Evolutionary conservation across 2,888 invertebrate species (phyloP).

Genomic region (Ormia ochracea): DNA sequence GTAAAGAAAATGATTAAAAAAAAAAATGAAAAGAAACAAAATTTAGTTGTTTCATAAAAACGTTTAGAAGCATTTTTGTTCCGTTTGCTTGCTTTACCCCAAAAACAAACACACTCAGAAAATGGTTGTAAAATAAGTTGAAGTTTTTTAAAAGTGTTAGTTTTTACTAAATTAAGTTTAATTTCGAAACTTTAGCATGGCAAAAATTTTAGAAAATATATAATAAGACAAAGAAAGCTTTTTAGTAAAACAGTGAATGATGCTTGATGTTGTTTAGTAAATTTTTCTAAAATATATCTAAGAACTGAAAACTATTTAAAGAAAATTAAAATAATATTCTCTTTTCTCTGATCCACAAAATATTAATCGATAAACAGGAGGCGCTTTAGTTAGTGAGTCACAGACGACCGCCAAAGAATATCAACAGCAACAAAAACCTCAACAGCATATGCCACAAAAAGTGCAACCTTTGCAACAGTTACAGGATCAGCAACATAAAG

Average conservation of each 20-base stretch:
- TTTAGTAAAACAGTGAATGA: constrained; percentile 48
- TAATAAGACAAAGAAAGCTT: constrained; percentile 22
- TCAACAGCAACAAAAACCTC: constrained; percentile 62
- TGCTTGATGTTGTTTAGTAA: constrained; percentile 60
- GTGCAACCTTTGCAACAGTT: constrained; percentile 65
- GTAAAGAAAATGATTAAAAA: no score
- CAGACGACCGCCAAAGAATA: constrained; percentile 50
- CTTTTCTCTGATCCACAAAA: constrained; percentile 29
- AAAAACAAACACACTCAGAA: neutral
- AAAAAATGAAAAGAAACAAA: neutral
- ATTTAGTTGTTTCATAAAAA: constrained; percentile 19
- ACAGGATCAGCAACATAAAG: constrained; percentile 65
- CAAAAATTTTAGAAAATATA: constrained; percentile 14
- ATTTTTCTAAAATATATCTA: constrained; percentile 12
- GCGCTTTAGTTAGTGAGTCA: constrained; percentile 72
- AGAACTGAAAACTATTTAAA: neutral
- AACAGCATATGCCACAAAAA: constrained; percentile 62
- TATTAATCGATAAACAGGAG: constrained; percentile 59
- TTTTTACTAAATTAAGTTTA: constrained; percentile 40
- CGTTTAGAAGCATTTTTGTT: constrained; percentile 12
- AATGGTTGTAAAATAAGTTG: constrained; percentile 38
- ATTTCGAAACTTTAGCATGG: constrained; percentile 42
- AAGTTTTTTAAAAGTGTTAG: constrained; percentile 24
- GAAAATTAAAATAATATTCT: constrained; percentile 12
- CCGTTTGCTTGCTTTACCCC: constrained; percentile 38